Base-by-base conservation (phyloP, 2,888 invertebrate genomes). In the Anagyrus pseudococci region DNA sequence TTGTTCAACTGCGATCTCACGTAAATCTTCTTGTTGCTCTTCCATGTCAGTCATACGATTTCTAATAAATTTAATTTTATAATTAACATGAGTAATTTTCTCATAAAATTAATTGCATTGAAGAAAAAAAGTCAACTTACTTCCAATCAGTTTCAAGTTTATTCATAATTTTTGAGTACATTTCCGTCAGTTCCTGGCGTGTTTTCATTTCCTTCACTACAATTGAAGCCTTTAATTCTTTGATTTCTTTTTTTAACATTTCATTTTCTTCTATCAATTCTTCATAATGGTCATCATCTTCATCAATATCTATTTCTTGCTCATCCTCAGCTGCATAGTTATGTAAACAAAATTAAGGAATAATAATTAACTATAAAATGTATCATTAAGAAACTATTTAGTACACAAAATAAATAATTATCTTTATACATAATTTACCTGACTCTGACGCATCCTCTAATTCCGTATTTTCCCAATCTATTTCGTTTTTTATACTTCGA, bases 391-490 rank as follows among this genome's bases (percentile, higher is more conserved):
- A 25, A 40, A 25, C 17, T 15, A 22, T n/a, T 13, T 40, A 50
- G 23, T 20, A 20, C 47, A 37, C n/a, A n/a, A n/a, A n/a, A n/a
- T n/a, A n/a, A n/a, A n/a, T 37, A 53, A 52, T 40, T 29, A 7
- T 55, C 26, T 44, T 37, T 23, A 47, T 57, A 29, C 33, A 65
- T 25, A 40, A 68, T 55, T 61, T 60, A 63, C 66, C 49, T 25
- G 43, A 43, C 56, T 69, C 67, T 17, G 68, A 50, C 29, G 48
- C 41, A 13, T 62, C 62, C 0, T 55, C 59, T 4, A 73, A 49
- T 1, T 73, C 72, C 10, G 69, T 69, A 2, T 70, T 69, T 44
- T 80, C 78, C 80, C 80, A 80, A 65, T 80, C 74, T 2, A 74
- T 76, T 6, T 66, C 67, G 4, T 70, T 76, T 63, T 73, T 76